Evolutionary conservation across 2,797 vertebrate genomes (phyloP).

Genomic region (Vespertilio murinus): DNA sequence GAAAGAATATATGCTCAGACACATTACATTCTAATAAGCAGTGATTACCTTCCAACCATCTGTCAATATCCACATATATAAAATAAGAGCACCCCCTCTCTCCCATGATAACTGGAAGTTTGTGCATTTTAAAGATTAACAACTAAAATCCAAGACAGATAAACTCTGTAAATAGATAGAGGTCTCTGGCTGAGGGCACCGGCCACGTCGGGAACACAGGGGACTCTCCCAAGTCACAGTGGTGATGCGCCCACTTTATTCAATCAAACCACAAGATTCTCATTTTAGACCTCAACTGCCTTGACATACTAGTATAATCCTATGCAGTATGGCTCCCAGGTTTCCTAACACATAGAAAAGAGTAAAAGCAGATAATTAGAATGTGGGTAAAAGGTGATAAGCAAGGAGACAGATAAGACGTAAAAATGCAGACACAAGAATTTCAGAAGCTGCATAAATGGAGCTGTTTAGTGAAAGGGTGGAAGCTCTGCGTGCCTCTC

Average conservation of each 20-base stretch:
- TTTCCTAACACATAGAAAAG: not conserved
- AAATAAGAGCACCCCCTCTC: not conserved
- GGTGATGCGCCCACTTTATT: not conserved
- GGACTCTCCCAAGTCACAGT: not conserved
- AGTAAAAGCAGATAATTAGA: constrained; percentile 17
- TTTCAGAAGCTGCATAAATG: not conserved
- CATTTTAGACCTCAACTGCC: not conserved
- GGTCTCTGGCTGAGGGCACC: rapidly evolving
- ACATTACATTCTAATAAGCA: constrained; percentile 36
- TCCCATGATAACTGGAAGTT: not conserved
- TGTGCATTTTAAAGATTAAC: not conserved
- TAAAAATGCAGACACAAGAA: not conserved
- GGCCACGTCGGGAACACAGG: rapidly evolving
- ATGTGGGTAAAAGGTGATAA: not conserved
- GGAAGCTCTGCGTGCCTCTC: not conserved
- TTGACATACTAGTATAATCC: not conserved
- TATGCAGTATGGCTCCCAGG: not conserved
- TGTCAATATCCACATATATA: constrained; percentile 36
- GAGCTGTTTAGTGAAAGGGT: not conserved
- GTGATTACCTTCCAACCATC: not conserved
- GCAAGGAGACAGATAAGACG: not conserved
- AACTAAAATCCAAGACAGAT: not conserved
- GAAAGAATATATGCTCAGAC: constrained; percentile 21
- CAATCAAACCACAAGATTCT: not conserved
- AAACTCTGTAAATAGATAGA: not conserved